A percentile compares a stretch with the other conserved stretches of the same genome.
phyloP scores from a whole-genome alignment of 2,888 invertebrate genomes.

The Spisula subtruncata region DNA sequence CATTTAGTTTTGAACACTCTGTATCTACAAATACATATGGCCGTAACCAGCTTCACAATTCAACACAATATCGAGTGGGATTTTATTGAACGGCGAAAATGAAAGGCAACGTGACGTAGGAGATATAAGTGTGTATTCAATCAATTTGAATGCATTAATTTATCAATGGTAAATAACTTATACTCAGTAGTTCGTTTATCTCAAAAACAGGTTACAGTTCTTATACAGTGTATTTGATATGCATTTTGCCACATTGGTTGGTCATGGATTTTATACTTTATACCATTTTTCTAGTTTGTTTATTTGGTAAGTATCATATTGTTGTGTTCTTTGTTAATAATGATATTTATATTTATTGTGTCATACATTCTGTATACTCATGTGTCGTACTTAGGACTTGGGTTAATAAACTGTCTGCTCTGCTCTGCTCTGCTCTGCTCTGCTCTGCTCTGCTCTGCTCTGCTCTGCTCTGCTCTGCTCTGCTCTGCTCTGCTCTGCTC shows the following conservation, averaged over 20 bases:
- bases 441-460: not conserved
- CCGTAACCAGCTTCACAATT: too few relatives aligned
- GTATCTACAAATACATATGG: too few relatives aligned
- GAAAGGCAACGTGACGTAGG: not conserved
- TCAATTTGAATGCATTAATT: not conserved
- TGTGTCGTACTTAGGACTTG: too few relatives aligned
- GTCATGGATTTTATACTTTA: not conserved
- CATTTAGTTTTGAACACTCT: too few relatives aligned
- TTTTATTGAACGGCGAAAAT: not conserved
- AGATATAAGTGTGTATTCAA: not conserved
- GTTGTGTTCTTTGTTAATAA: not conserved
- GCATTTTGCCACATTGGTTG: not conserved
- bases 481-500: too few relatives aligned
- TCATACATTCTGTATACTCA: too few relatives aligned
- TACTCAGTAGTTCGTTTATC: not conserved
- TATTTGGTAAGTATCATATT: not conserved
- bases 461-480: not conserved
- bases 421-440: too few relatives aligned
- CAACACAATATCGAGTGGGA: not conserved
- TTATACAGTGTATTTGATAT: not conserved
- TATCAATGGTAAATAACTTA: not conserved
- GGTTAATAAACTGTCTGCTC: too few relatives aligned
- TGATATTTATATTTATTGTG: too few relatives aligned
- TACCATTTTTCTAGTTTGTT: not conserved
- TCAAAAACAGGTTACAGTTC: not conserved